phyloP scores from a whole-genome alignment of 2,797 vertebrate species.

The Sciaenops ocellatus region DNA sequence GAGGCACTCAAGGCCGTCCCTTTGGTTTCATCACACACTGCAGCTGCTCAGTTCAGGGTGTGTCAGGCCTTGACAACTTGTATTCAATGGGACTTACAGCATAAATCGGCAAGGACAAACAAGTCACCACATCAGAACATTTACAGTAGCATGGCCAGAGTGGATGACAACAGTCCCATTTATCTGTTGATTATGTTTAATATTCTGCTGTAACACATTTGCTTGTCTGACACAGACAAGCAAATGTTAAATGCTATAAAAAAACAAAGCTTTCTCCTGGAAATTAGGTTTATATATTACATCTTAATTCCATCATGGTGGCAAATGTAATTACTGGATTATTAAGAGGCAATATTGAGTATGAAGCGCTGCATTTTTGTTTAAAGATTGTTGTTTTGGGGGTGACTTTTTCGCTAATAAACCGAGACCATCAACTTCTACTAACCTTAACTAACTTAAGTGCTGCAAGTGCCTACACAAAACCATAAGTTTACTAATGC shows the following conservation, averaged over 20 bases:
- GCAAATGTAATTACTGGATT: background rate
- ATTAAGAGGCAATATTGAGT: background rate
- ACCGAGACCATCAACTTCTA: background rate
- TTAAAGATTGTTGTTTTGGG: too few species aligned
- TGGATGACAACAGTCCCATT: background rate
- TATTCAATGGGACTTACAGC: conserved; percentile 22
- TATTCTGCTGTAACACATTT: background rate
- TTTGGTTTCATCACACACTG: conserved; percentile 28
- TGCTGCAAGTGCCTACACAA: background rate
- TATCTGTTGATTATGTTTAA: background rate
- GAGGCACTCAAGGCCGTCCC: conserved; percentile 47
- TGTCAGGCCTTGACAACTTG: conserved; percentile 21
- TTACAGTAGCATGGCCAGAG: background rate
- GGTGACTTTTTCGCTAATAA: background rate
- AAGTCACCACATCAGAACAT: background rate
- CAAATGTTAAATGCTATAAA: background rate
- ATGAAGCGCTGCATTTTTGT: too few species aligned
- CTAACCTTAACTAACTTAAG: background rate
- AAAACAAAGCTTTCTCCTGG: background rate
- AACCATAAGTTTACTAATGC: background rate
- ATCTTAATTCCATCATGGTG: background rate
- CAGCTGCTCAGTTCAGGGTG: conserved; percentile 43
- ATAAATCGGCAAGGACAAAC: conserved; percentile 39
- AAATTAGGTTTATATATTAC: background rate
- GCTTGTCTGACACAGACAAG: background rate